A percentile compares a stretch with the other conserved stretches of the same genome.
These are phyloP conservation scores for Mythimna loreyi DNA, from an alignment of 2,888 invertebrate genomes.

Conservation along the genomic window DNA sequence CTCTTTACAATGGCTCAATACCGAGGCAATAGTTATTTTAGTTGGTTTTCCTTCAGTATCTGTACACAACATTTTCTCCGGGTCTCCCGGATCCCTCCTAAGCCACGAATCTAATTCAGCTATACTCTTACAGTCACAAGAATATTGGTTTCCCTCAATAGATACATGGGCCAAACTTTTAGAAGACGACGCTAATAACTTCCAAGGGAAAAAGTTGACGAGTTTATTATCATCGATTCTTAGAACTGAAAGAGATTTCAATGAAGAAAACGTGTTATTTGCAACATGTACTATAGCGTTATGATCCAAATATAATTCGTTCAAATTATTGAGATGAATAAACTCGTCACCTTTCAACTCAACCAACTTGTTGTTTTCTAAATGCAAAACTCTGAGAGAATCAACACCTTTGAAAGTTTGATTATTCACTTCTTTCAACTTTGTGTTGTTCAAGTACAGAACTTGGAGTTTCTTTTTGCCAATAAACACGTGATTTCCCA, in stretches of 20 bases:
- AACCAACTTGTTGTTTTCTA: slow-evolving; percentile 94
- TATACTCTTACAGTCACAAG: slow-evolving; percentile 95
- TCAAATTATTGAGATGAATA: slow-evolving; percentile 93
- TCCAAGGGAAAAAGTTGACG: slow-evolving; percentile 94
- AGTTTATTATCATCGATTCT: slow-evolving; percentile 95
- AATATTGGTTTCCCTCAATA: slow-evolving; percentile 95
- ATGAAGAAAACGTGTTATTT: slow-evolving; percentile 94
- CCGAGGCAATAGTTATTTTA: slow-evolving; percentile 89
- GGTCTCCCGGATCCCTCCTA: slow-evolving; percentile 92
- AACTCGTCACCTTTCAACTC: slow-evolving; percentile 95
- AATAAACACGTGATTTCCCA: slow-evolving; percentile 96
- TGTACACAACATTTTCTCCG: slow-evolving; percentile 93
- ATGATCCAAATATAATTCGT: slow-evolving; percentile 95
- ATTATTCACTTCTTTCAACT: slow-evolving; percentile 94
- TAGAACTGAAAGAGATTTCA: slow-evolving; percentile 93
- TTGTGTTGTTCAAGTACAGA: slow-evolving; percentile 94
- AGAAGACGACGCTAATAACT: slow-evolving; percentile 92
- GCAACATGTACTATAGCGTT: slow-evolving; percentile 94
- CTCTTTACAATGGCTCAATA: slow-evolving; percentile 92
- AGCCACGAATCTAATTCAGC: slow-evolving; percentile 93
- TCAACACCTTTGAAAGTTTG: slow-evolving; percentile 95
- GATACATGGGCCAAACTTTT: slow-evolving; percentile 92
- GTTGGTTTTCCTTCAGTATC: slow-evolving; percentile 90
- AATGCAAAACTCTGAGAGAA: slow-evolving; percentile 93
- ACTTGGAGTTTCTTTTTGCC: slow-evolving; percentile 95